Conservation (phyloP, 2,797 vertebrate species). For the Eulemur coronatus region DNA sequence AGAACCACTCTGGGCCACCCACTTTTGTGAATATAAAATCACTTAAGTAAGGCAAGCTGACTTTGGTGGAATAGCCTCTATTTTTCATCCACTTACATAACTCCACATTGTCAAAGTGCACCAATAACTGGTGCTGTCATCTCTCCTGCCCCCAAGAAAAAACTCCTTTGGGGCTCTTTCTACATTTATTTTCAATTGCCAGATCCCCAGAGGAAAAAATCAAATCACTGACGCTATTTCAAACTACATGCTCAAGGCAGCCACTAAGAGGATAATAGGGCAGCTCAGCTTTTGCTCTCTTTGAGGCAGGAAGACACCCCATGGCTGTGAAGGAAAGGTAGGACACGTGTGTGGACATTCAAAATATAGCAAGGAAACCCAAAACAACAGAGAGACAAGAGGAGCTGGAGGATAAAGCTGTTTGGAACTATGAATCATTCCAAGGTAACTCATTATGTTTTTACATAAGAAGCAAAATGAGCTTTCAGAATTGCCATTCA, state of each 20-base stretch:
- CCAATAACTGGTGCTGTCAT: slow-evolving; percentile 68
- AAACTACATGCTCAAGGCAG: slow-evolving; percentile 71
- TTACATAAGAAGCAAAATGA: slow-evolving; percentile 63
- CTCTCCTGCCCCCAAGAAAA: slow-evolving; percentile 64
- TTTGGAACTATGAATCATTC: slow-evolving; percentile 30
- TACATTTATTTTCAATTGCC: slow-evolving; percentile 74
- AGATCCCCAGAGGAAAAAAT: slow-evolving; percentile 74
- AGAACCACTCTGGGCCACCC: slow-evolving; percentile 58
- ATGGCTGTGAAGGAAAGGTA: slow-evolving; percentile 59
- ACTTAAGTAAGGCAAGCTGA: slow-evolving; percentile 66
- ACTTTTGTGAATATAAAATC: slow-evolving; percentile 66
- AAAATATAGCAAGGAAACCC: slow-evolving; percentile 68
- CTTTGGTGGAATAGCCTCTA: slow-evolving; percentile 66
- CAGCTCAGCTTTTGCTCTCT: slow-evolving; percentile 63
- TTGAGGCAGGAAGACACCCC: slow-evolving; percentile 68
- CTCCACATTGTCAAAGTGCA: slow-evolving; percentile 68
- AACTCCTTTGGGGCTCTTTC: slow-evolving; percentile 73
- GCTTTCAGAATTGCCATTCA: slow-evolving; percentile 37
- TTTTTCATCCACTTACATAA: slow-evolving; percentile 75
- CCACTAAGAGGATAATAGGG: slow-evolving; percentile 70
- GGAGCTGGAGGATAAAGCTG: not conserved
- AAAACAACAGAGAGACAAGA: slow-evolving; percentile 63
- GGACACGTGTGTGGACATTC: slow-evolving; percentile 46
- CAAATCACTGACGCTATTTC: slow-evolving; percentile 71
- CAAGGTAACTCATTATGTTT: slow-evolving; percentile 43